Base-by-base conservation (phyloP, 2,113 vertebrate genomes). In the Australoheros scitulus region DNA sequence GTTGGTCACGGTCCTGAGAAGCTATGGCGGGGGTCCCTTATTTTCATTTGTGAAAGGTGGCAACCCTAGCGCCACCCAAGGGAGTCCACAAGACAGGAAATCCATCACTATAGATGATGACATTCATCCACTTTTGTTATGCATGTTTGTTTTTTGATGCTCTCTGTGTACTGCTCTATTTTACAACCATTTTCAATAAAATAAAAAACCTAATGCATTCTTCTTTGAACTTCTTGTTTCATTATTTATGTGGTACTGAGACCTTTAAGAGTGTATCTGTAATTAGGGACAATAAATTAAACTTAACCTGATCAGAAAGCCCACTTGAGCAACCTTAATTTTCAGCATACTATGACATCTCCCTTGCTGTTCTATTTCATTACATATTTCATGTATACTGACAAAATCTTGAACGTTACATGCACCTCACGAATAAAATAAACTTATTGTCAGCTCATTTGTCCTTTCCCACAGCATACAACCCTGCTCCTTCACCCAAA, bases 391-490 rank as follows among this genome's bases (percentile, higher is more conserved):
- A n/a, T 14, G 50, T 7, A 14, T 20, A 74, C 20, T 68, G 34
- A 34, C 22, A 77, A 79, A 77, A 36, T 61, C 38, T 65, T 50
- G 59, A 52, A 65, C 36, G 38, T 47, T 32, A 64, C 1, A 80
- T 76, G 22, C 18, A 58, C 20, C 64, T 20, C 55, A 29, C 18
- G 75, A 68, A 74, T 60, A 52, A 52, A 88, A 76, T 34, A 65
- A 76, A 22, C 43, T n/a, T 14, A 57, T 24, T 70, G 29, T 41
- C 6, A n/a, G 36, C 43, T 84, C 34, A 60, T 77, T 79, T 61
- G 55, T 76, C 43, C 70, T 88, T 85, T 85, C 68, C 60, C 64
- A 83, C 63, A 80, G 57, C 20, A 61, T 59, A 75, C 22, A 63
- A 58, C 36, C 59, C 10, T 41, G 59, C 52, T 52, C 34, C 61